These are phyloP conservation scores for Melanaphis sacchari DNA, from an alignment of 1,140 invertebrate species.

Conservation along the genomic window DNA sequence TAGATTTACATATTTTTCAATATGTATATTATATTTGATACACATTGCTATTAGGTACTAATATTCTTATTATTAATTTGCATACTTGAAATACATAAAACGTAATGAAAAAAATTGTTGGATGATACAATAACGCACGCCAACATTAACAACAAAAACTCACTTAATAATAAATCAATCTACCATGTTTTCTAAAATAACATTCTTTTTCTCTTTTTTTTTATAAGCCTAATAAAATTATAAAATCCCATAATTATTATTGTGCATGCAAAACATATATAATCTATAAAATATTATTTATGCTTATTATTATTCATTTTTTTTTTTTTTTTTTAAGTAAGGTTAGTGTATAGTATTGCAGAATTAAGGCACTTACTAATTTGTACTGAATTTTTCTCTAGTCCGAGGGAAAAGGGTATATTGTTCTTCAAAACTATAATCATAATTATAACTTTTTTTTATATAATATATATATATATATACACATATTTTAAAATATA, in stretches of 20 bases:
- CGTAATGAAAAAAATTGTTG: neutral
- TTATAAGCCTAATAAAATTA: neutral
- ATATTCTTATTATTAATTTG: constrained; percentile 18
- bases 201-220: constrained; percentile 26
- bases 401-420: constrained; percentile 17
- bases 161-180: neutral
- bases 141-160: constrained; percentile 8
- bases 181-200: neutral
- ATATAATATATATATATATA: neutral
- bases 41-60: neutral
- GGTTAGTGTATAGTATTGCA: constrained; percentile 51
- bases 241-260: neutral
- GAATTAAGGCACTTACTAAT: constrained; percentile 56
- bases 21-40: constrained; percentile 17
- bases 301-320: neutral
- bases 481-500: constrained; percentile 19
- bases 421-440: constrained; percentile 32
- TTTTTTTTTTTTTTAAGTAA: constrained; percentile 21
- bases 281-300: neutral
- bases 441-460: neutral
- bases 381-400: constrained; percentile 55
- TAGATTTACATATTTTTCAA: constrained; percentile 1
- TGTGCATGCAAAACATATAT: neutral
- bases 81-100: constrained; percentile 30
- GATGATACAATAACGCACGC: neutral